Conservation (phyloP, 2,113 vertebrate genomes). For the Lota lota region DNA sequence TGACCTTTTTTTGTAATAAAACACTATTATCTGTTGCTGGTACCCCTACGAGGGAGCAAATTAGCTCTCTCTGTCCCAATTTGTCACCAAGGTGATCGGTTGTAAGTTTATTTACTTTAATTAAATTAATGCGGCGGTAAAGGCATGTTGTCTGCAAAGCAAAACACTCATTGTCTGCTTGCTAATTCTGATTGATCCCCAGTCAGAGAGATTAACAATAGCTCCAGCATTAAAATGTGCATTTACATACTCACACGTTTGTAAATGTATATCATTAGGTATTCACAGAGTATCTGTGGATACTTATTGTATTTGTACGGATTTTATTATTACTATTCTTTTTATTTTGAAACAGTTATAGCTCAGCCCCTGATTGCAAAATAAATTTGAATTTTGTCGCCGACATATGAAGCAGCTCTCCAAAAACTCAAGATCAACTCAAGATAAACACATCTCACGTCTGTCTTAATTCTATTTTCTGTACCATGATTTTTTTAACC, state of each 20-base stretch:
- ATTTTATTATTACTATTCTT: no score
- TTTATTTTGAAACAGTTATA: no score
- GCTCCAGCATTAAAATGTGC: constrained; percentile 52
- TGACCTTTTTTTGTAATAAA: constrained; percentile 86
- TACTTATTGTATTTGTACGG: no score
- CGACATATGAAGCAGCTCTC: no score
- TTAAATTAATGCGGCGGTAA: constrained; percentile 79
- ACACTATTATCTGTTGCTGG: constrained; percentile 87
- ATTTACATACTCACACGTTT: constrained; percentile 37
- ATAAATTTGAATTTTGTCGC: no score
- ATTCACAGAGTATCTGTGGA: no score
- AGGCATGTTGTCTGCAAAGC: constrained; percentile 65
- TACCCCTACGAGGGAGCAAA: constrained; percentile 82
- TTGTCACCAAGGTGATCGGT: constrained; percentile 81
- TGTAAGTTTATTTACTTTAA: constrained; percentile 91
- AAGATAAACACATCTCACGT: no score
- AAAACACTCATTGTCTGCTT: constrained; percentile 62
- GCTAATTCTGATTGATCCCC: constrained; percentile 65
- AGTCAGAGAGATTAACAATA: constrained; percentile 49
- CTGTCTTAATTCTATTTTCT: no score
- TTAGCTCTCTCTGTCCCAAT: constrained; percentile 81
- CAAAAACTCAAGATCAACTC: no score
- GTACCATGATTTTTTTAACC: no score
- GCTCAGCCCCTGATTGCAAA: no score
- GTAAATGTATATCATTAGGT: constrained; percentile 12